Evolutionary conservation across 1,140 invertebrate genomes (phyloP).

Genomic region (Thaumetopoea pityocampa): DNA sequence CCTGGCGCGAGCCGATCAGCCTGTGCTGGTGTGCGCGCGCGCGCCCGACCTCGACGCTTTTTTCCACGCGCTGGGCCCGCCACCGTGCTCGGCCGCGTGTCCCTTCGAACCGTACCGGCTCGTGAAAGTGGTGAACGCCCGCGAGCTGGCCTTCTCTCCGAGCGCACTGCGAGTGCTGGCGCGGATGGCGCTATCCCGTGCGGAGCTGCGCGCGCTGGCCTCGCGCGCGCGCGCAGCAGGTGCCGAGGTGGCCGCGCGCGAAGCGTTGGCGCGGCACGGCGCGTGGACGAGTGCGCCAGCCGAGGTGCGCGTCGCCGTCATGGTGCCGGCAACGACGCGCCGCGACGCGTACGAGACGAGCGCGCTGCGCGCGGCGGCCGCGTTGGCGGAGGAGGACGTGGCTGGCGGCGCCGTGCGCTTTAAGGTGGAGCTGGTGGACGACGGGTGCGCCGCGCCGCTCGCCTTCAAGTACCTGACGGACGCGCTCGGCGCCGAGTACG

Average conservation of each 20-base stretch:
- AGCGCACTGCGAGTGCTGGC: conserved; percentile 9
- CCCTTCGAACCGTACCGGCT: conserved; percentile 13
- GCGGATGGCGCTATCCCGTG: conserved; percentile 1
- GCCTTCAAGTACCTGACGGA: conserved; percentile 45
- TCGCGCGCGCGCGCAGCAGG: conserved; percentile 16
- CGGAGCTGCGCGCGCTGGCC: conserved; percentile 5
- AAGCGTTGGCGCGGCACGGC: conserved; percentile 5
- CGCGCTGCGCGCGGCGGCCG: conserved; percentile 28
- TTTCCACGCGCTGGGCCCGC: conserved; percentile 23
- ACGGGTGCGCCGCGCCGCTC: conserved; percentile 36
- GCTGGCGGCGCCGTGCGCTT: conserved; percentile 20
- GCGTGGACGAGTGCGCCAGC: conserved; percentile 26
- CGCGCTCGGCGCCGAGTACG: conserved; percentile 43
- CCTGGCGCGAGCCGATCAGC: conserved; percentile 2
- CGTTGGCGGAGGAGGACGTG: conserved; percentile 26
- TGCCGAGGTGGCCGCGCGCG: conserved; percentile 6
- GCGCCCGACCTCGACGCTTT: conserved; percentile 18
- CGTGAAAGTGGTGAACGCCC: conserved; percentile 15
- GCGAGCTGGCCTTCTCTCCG: conserved; percentile 9
- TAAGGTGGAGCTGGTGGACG: conserved; percentile 44
- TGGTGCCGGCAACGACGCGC: conserved; percentile 10
- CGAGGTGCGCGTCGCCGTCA: conserved; percentile 23
- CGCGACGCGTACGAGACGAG: conserved; percentile 28
- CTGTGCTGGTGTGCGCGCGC: conserved; percentile 10
- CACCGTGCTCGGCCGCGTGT: conserved; percentile 6